Percentiles rank a stretch among this genome's conserved stretches.
Conservation (phyloP, 2,113 vertebrate genomes). For the Muscicapa adusta region DNA sequence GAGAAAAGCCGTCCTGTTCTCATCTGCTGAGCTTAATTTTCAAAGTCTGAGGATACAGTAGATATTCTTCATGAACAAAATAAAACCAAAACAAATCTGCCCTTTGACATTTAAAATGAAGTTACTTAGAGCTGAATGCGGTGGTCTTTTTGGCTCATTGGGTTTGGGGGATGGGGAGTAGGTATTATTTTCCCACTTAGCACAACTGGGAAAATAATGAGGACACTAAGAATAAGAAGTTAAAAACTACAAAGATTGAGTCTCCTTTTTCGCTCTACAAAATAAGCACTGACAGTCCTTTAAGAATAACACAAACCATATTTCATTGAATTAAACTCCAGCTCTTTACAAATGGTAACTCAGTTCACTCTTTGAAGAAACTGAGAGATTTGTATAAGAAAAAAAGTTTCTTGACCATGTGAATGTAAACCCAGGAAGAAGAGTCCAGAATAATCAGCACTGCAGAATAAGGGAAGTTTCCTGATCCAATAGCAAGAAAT, state of each 20-base stretch:
- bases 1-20: not conserved
- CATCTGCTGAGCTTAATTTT: not conserved
- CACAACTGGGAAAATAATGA: not conserved
- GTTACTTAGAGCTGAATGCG: not conserved
- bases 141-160: not conserved
- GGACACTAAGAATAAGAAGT: not conserved
- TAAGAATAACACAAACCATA: not conserved
- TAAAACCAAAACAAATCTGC: not conserved
- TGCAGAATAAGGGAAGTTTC: not conserved
- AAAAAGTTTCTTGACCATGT: not conserved
- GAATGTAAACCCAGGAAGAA: not conserved
- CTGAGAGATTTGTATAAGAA: not conserved
- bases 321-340: not conserved
- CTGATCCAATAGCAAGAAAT: not conserved
- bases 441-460: not conserved
- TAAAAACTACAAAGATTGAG: not conserved
- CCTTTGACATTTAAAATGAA: not conserved
- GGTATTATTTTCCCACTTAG: not conserved
- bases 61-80: not conserved
- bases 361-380: not conserved
- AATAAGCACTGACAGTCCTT: not conserved
- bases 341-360: not conserved
- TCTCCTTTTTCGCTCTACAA: not conserved
- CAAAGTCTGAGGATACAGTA: not conserved
- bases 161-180: accelerated